Evolutionary conservation across 2,888 invertebrate species (phyloP).

Genomic region (Drosophila macrothrix): DNA sequence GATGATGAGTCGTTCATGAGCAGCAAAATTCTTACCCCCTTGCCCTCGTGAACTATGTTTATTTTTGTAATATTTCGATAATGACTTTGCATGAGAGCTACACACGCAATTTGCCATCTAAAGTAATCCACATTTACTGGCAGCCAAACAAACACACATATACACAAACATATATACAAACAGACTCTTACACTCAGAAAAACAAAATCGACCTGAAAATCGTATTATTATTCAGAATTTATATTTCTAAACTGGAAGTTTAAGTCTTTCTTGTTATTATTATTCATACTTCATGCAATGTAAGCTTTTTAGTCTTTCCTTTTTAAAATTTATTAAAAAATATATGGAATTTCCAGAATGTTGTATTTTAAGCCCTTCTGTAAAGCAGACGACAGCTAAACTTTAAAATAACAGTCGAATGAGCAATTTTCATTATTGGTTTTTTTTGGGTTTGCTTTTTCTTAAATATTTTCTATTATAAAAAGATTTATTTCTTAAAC

Average conservation of each 20-base stretch:
- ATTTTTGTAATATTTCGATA: conserved; percentile 41
- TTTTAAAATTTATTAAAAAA: not conserved
- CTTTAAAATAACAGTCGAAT: not conserved
- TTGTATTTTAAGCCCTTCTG: not conserved
- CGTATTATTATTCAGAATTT: not conserved
- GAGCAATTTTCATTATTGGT: not conserved
- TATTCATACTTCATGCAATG: not conserved
- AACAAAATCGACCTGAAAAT: not conserved
- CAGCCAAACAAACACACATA: conserved; percentile 14
- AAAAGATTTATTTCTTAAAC: not conserved
- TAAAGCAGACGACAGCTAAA: not conserved
- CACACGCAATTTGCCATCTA: conserved; percentile 46
- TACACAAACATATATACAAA: not conserved
- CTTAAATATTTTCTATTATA: not conserved
- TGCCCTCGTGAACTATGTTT: conserved; percentile 3
- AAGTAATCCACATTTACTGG: conserved; percentile 65
- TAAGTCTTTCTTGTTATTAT: not conserved
- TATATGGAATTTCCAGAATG: not conserved
- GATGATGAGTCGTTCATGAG: conserved; percentile 22
- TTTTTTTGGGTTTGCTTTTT: not conserved
- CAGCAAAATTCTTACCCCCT: not conserved
- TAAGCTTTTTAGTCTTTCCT: not conserved
- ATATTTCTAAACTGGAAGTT: not conserved
- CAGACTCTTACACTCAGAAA: not conserved
- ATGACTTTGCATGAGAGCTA: conserved; percentile 18